Base-by-base conservation (phyloP, 2,797 vertebrate genomes). In the Gadopsis marmoratus region DNA sequence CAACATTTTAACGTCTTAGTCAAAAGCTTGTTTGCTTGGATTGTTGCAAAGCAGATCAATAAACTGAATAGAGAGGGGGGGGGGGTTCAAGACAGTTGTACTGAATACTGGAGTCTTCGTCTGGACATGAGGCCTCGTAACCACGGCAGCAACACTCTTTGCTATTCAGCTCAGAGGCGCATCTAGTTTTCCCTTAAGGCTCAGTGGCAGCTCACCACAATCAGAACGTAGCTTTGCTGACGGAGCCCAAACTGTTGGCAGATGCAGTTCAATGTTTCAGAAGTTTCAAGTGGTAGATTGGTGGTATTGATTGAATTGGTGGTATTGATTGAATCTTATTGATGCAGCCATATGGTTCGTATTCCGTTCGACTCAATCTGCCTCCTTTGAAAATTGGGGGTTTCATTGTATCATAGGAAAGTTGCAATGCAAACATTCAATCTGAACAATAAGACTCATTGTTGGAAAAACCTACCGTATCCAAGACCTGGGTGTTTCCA, bases 21-120 rank as follows among this genome's bases (percentile, higher is more conserved):
- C 91, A 93, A 92, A 93, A 85, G 89, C 82, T 92, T 90, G 94
- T 94, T 94, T 89, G 82, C 86, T 89, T 82, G 61, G 80, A 66
- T 85, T 31, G 86, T 92, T 89, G 90, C 77, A 87, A 88, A 77
- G 64, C 43, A 45, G 87, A 94, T 93, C 92, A 69, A 95, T 94
- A 90, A 72, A 89, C 82, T 79, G 86, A 91, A 41, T 33, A 31
- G 76, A 70, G 82, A 71, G 74, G 68, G 21, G 41, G 21, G 41
- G 71, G 78, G 54, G 60, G 39, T 17, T 81, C 59, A 77, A 81
- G 84, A 81, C 82, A 84, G 86, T 89, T 82, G 86, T 67, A 79
- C 66, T 64, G 79, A 76, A 74, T 74, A 68, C 58, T 68, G 35
- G 72, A 84, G 65, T 69, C 60, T 54, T 14, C 21, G 48, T 16